These are phyloP conservation scores for Eleginops maclovinus DNA, from an alignment of 2,113 vertebrate genomes.

Conservation along the genomic window DNA sequence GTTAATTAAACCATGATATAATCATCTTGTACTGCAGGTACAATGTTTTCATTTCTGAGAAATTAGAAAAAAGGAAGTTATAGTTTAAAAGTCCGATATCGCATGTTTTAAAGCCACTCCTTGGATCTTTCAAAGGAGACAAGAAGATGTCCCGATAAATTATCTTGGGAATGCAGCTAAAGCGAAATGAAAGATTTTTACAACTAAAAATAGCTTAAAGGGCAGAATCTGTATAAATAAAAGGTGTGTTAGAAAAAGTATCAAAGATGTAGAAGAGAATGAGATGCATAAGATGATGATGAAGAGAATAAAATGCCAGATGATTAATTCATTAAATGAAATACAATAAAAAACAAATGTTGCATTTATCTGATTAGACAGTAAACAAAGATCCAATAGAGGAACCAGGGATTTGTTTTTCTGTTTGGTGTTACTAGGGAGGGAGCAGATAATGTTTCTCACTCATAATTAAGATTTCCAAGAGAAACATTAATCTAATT, in stretches of 20 bases:
- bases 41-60: slow-evolving; percentile 4
- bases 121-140: background rate
- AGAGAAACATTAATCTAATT: slow-evolving; percentile 37
- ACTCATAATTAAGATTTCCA: slow-evolving; percentile 23
- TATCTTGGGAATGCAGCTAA: background rate
- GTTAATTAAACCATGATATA: background rate
- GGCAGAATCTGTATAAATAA: background rate
- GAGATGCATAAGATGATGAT: background rate
- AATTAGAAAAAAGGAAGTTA: background rate
- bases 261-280: background rate
- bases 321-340: background rate
- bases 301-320: background rate
- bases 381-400: background rate
- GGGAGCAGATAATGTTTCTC: background rate
- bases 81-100: background rate
- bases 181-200: background rate
- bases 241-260: background rate
- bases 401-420: background rate
- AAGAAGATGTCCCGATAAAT: background rate
- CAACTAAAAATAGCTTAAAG: background rate
- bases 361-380: background rate
- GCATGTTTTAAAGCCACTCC: background rate
- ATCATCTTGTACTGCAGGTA: background rate
- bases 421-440: slow-evolving; percentile 5
- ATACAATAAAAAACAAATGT: background rate